Evolutionary conservation across 2,113 vertebrate species (phyloP), one percentile per base, ranked within the genome.

Genomic region (Daphoenositta chrysoptera): DNA sequence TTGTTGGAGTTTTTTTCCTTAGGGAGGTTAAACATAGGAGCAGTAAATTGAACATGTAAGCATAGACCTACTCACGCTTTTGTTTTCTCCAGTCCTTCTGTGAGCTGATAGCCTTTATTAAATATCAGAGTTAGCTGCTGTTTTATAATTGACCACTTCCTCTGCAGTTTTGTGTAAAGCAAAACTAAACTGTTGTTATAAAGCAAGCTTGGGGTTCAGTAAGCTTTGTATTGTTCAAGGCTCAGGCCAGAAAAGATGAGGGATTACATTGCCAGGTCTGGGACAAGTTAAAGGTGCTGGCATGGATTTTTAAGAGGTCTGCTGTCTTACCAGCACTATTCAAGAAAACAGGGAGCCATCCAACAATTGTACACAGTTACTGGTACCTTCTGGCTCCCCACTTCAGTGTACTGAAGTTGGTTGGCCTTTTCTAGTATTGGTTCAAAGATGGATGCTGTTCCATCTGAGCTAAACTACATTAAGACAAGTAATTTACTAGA

Each of bases 51-150:
- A 70, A 78, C 1, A 1, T n/a, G 16, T 3, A 66, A 54, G 26
- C 0, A 0, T 14, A 42, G 30, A 57, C 27, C 14, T 88, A 11
- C 33, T 57, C 13, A 8, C 4, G 6, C 1, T 63, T 87, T 73
- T 80, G 33, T 63, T 83, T 91, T 44, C 51, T n/a, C 9, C 15
- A 61, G 69, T 33, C 20, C 17, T 82, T 39, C 31, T 79, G 9
- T 90, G 42, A 80, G 14, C 50, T 84, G 28, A 18, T 56, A 39
- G 1, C 22, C 28, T 73, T 83, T 22, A 60, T 18, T 64, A 83
- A 80, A 44, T 72, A 51, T 20, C 24, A 56, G 68, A 45, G 27
- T 18, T 53, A 15, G 24, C 44, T 86, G 22, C 42, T 68, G 6
- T 26, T 89, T 66, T 64, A n/a, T 18, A 78, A 42, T 15, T 64